A percentile compares a stretch with the other conserved stretches of the same genome.
Conservation (phyloP, 2,797 vertebrate species). For the Threskiornis aethiopicus region DNA sequence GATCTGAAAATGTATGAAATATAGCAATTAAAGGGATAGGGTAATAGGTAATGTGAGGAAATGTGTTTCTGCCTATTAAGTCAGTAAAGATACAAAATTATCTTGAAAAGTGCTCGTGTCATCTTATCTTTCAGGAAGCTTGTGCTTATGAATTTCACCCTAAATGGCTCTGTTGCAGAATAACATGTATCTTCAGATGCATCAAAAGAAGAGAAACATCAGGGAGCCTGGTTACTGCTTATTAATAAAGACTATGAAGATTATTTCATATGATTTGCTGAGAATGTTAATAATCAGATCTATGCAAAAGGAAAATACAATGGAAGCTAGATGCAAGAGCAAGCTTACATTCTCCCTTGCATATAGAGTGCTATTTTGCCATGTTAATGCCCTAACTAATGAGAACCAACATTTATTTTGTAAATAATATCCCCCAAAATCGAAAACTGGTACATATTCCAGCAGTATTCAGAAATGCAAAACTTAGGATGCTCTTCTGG, state of each 20-base stretch:
- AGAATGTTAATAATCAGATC: neutral
- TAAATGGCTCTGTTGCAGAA: neutral
- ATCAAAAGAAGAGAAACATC: neutral
- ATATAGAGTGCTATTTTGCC: neutral
- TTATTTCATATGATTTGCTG: neutral
- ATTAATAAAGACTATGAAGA: constrained; percentile 12
- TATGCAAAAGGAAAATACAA: neutral
- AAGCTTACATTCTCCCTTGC: neutral
- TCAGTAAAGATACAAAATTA: neutral
- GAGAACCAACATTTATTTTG: neutral
- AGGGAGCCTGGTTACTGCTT: neutral
- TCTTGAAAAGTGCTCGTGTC: neutral
- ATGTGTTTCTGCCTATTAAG: neutral
- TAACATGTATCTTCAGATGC: neutral
- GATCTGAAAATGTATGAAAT: neutral
- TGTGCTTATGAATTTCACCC: neutral
- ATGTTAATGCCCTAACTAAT: neutral
- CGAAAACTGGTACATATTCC: neutral
- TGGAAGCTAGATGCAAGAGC: neutral
- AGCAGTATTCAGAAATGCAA: neutral
- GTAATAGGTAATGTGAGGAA: neutral
- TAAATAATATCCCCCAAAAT: neutral
- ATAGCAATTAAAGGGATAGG: neutral
- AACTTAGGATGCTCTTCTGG: neutral
- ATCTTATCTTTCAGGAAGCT: neutral